Base-by-base conservation (phyloP, 1,140 invertebrate species). In the Brachionus paranguensis region DNA sequence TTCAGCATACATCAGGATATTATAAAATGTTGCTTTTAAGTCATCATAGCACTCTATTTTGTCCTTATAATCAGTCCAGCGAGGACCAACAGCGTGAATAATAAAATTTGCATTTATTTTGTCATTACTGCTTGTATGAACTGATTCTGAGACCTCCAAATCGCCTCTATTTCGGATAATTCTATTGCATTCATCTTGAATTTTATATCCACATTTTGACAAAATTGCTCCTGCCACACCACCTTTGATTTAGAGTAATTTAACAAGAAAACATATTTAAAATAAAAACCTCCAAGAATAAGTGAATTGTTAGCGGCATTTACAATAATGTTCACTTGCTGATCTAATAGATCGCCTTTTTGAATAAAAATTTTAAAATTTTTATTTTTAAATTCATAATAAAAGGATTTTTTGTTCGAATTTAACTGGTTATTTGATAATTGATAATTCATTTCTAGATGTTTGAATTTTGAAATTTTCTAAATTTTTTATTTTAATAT, bases 281-380 rank as follows among this genome's bases (percentile, higher is more conserved):
- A 24, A 20, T 24, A 20, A 20, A 60, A 60, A 72, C 68, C 68
- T 72, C 72, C 72, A 1, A 76, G 45, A 12, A 47, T 20, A 27
- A 76, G 45, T 14, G 5, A 20, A 11, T 20, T 50, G 17, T 76
- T 76, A 1, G 72, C 72, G 33, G 72, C 43, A 76, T 76, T 76
- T 24, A 50, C 45, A 29, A 76, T 76, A 3, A 76, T 29, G 27
- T 76, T 24, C 1, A 76, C 72, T 50, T 50, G 24, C 50, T 76
- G 72, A 76, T 76, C 43, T 27, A 76, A 50, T 12, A 76, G 27
- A 76, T 76, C 12, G n/a, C 72, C 72, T 76, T 50, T 76, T 12
- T 50, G 24, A 14, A 76, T 50, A 20, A 27, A 7, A 27, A 76
- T 29, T 24, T 20, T 41, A 43, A 72, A 72, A 72, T 72, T 72